Base-by-base conservation (phyloP, 1,140 invertebrate species). In the Drosophila lacteicornis region DNA sequence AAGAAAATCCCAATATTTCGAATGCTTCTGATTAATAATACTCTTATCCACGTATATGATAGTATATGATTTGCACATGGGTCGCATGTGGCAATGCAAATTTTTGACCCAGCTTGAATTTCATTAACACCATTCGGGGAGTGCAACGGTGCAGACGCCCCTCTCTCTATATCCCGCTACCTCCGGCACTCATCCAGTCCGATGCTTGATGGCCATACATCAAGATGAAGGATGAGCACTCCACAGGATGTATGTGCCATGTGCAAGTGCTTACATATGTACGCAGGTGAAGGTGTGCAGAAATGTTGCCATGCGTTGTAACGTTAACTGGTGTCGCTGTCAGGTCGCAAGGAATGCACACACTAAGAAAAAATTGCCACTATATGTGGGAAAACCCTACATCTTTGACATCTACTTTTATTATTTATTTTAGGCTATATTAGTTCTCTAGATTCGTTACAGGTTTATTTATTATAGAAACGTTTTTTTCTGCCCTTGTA, bases 221-320 rank as follows among this genome's bases (percentile, higher is more conserved):
- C 84, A 88, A 74, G 69, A 84, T 88, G 84, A 88, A 75, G 80
- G 77, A 88, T 88, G 84, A 75, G 80, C 60, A 57, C 65, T 61
- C 65, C 49, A 45, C 36, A 45, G 79, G 43, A 80, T 76, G 49
- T 57, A 63, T 69, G 56, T 74, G 62, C 61, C 58, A 62, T 50
- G 63, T 80, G 66, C 59, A 49, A 50, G 55, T 81, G 40, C 42
- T 46, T 76, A 66, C 69, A 60, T 61, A 63, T 65, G 51, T 73
- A 51, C 69, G 45, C 49, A 17, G 38, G 57, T 71, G 33, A 40
- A 50, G 66, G 58, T 65, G 45, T 75, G 47, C 50, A 73, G 47
- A 78, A 62, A 68, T 85, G 67, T 84, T 50, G 77, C 69, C 65
- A 75, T 51, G 78, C 65, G 78, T 86, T 79, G 75, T 57, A 62